phyloP scores from a whole-genome alignment of 30 jellyfish, hydroid and myxozoan genomes.

The Catostylus mosaicus region DNA sequence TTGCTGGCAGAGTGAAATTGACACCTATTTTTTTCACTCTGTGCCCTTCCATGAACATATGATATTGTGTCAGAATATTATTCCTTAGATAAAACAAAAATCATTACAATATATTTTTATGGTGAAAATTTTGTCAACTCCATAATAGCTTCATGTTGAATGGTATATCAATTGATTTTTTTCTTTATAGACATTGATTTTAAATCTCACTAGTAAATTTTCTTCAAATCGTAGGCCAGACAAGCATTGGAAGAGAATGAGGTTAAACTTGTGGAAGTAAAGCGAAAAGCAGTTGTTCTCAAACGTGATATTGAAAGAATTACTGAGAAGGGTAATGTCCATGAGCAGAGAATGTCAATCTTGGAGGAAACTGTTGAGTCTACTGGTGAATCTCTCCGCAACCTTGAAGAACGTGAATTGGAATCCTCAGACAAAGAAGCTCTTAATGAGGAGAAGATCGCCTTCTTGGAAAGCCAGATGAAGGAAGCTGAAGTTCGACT shows the following conservation, averaged over 20 bases:
- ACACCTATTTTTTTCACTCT: no score
- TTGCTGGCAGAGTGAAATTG: no score
- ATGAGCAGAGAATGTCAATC: slow-evolving; percentile 74
- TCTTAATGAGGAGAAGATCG: slow-evolving; percentile 81
- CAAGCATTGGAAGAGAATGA: slow-evolving; percentile 77
- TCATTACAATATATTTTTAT: no score
- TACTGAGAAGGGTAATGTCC: slow-evolving; percentile 55
- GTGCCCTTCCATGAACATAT: no score
- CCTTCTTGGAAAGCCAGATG: slow-evolving; percentile 78
- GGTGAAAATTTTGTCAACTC: no score
- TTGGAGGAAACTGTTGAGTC: slow-evolving; percentile 79
- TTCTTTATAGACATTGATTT: no score
- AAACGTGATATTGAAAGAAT: slow-evolving; percentile 77
- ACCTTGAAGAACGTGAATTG: slow-evolving; percentile 83
- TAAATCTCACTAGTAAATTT: no score
- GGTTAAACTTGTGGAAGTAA: slow-evolving; percentile 72
- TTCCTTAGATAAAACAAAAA: no score
- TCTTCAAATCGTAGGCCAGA: slow-evolving; percentile 38
- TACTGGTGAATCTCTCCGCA: slow-evolving; percentile 76
- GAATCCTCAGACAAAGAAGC: slow-evolving; percentile 78
- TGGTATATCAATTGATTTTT: no score
- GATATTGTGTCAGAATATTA: no score
- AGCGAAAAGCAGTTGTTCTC: slow-evolving; percentile 82
- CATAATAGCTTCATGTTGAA: no score
- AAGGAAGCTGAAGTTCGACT: slow-evolving; percentile 87